Evolutionary conservation across 2,888 invertebrate species (phyloP).

Genomic region (Heliconius charithonia): DNA sequence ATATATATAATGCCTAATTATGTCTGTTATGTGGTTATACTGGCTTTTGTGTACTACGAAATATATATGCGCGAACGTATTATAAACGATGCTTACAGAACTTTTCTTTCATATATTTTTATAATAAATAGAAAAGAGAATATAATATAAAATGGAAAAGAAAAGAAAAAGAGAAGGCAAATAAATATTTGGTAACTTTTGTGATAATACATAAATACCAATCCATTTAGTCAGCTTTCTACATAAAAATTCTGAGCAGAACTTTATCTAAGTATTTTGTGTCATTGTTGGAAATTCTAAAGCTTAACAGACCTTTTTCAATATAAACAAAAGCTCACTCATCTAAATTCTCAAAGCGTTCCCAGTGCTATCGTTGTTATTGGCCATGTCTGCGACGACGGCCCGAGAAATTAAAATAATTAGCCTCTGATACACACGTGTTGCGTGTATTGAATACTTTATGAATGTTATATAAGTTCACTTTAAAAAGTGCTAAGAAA

Average conservation of each 20-base stretch:
- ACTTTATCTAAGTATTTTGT: constrained; percentile 34
- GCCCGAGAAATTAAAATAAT: constrained; percentile 78
- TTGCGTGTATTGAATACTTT: constrained; percentile 52
- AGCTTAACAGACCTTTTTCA: constrained; percentile 42
- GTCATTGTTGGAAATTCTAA: constrained; percentile 45
- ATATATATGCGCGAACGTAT: too few relatives aligned
- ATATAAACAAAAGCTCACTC: constrained; percentile 52
- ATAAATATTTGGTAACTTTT: background rate
- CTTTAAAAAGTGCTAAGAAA: constrained; percentile 38
- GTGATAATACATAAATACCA: constrained; percentile 29
- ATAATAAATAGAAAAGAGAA: background rate
- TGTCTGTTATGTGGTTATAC: background rate
- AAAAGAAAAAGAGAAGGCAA: background rate
- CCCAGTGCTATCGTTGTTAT: constrained; percentile 64
- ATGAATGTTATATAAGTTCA: constrained; percentile 49
- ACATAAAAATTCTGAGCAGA: constrained; percentile 38
- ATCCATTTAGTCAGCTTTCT: constrained; percentile 34
- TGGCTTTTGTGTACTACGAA: too few relatives aligned
- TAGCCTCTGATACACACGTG: constrained; percentile 67
- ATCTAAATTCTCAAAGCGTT: constrained; percentile 69
- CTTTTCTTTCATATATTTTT: too few relatives aligned
- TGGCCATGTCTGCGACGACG: constrained; percentile 66
- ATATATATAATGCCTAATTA: background rate
- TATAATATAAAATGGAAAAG: background rate
- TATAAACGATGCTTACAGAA: too few relatives aligned